phyloP scores from a whole-genome alignment of 1,140 invertebrate species.

The Zaprionus capensis region DNA sequence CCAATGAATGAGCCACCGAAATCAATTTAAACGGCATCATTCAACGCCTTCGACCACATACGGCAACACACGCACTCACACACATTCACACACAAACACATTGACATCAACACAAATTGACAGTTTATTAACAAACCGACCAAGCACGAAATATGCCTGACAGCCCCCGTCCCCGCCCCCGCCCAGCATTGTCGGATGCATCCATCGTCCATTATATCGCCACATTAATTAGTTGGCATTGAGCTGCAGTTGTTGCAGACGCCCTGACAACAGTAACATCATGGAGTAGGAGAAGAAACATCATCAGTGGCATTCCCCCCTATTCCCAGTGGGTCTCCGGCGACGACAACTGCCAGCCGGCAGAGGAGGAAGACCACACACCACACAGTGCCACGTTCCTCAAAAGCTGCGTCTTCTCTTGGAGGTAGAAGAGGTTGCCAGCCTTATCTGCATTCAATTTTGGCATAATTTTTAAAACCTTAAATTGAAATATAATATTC shows the following conservation, averaged over 20 bases:
- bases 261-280: conserved; percentile 17
- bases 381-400: background rate
- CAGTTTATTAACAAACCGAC: conserved; percentile 77
- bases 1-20: conserved; percentile 64
- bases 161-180: conserved; percentile 49
- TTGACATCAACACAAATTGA: conserved; percentile 60
- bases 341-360: conserved; percentile 25
- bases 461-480: background rate
- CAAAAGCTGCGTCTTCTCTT: too few species aligned
- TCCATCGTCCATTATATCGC: conserved; percentile 69
- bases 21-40: conserved; percentile 79
- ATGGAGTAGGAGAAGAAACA: background rate
- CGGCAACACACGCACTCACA: conserved; percentile 17
- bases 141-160: conserved; percentile 68
- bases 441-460: background rate
- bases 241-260: conserved; percentile 54
- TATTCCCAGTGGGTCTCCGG: conserved; percentile 33
- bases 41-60: conserved; percentile 73
- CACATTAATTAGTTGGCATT: conserved; percentile 79
- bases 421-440: background rate
- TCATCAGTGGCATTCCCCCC: conserved; percentile 39
- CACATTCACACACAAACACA: background rate
- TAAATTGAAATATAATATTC: background rate
- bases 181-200: conserved; percentile 12
- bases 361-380: background rate